Evolutionary conservation across 2,113 vertebrate species (phyloP), one percentile per base, ranked within the genome.

Genomic region (Ovis canadensis): DNA sequence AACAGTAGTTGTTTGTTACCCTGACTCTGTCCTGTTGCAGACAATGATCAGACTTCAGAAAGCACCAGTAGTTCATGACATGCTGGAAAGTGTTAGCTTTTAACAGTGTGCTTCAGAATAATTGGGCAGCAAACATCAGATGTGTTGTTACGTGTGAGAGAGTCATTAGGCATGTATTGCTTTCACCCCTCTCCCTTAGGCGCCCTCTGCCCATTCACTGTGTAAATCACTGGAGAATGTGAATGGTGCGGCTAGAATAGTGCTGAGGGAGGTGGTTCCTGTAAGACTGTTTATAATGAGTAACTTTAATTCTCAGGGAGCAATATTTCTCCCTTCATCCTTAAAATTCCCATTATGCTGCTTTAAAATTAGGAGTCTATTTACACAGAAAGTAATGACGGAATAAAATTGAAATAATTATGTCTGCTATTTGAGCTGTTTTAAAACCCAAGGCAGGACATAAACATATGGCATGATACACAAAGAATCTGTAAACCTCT

Each of bases 351-450:
- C 52, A 80, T 48, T 64, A 74, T 85, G 12, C 11, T 10, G 78
- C 67, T 91, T 94, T 83, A 90, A 95, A 90, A 88, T 67, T 92
- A 88, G 50, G 4, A n/a, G 31, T 93, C 87, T 83, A 11, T 82
- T 88, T 88, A 91, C 45, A 50, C 8, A 52, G 87, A 80, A 84
- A 27, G 88, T 77, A 91, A 33, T 82, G 48, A 95, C 55, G 25
- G 31, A 91, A 96, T 88, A 60, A 78, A 93, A 54, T 60, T 88
- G 77, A 88, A 91, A 92, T 57, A 95, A 88, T 95, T 96, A 5
- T 71, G 59, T 71, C 36, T 60, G 25, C 14, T 91, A 16, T 31
- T 91, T 95, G 60, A 95, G 88, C 85, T 60, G 33, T 89, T 91
- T 88, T 80, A 80, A 96, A 95, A 59, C 19, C 9, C n/a, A 40